Percentiles rank a stretch among this genome's conserved stretches.
These are phyloP conservation scores for Zosterops lateralis DNA, from an alignment of 2,113 vertebrate genomes.

Conservation along the genomic window DNA sequence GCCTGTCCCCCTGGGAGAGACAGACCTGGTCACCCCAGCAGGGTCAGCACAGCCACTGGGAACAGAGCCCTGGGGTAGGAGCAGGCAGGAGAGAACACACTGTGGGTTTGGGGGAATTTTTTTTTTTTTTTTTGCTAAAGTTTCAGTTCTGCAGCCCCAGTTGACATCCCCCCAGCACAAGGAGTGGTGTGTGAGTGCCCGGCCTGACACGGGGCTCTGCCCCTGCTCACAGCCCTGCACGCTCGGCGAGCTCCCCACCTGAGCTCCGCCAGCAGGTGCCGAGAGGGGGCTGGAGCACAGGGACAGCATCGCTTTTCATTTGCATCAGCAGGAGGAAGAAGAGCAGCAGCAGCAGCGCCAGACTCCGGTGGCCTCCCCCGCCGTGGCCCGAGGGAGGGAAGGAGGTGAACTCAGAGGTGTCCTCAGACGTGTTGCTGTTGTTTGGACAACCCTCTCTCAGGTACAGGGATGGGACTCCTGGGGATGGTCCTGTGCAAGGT, in stretches of 20 bases:
- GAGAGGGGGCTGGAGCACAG: not conserved
- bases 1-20: not conserved
- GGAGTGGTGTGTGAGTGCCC: not conserved
- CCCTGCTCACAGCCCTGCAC: not conserved
- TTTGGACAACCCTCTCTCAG: not conserved
- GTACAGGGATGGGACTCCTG: not conserved
- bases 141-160: not conserved
- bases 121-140: not conserved
- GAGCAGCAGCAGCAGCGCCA: not conserved
- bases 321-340: not conserved
- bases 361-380: not conserved
- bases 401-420: not conserved
- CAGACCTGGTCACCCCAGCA: accelerated
- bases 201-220: not conserved
- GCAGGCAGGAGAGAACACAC: not conserved
- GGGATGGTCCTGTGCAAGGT: not conserved
- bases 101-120: accelerated
- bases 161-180: not conserved
- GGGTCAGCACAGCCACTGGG: accelerated
- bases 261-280: not conserved
- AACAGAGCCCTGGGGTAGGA: not conserved
- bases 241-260: not conserved
- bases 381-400: accelerated
- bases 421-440: not conserved
- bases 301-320: not conserved